Conservation (phyloP, 2,113 vertebrate genomes). For the Pavo muticus region DNA sequence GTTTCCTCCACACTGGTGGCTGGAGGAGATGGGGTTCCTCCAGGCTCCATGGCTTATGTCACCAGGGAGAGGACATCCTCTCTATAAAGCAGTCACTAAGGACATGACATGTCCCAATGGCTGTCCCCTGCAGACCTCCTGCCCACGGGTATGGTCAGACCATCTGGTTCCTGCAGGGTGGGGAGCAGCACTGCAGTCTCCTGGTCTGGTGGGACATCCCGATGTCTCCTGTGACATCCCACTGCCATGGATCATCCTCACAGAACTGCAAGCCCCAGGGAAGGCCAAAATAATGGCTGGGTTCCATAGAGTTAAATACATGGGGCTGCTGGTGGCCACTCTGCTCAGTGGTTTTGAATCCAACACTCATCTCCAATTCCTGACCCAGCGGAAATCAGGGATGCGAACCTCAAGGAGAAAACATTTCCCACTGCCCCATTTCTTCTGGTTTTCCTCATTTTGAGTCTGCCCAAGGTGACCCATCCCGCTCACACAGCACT, state of each 20-base stretch:
- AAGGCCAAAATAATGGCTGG: not conserved
- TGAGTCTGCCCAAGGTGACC: not conserved
- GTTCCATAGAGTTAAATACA: rapidly evolving
- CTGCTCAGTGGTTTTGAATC: not conserved
- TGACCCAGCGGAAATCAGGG: rapidly evolving
- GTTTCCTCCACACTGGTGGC: not conserved
- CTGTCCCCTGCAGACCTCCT: not conserved
- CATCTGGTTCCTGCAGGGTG: rapidly evolving
- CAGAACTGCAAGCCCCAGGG: not conserved
- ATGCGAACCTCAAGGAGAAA: not conserved
- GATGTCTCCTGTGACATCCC: not conserved
- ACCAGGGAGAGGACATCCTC: not conserved
- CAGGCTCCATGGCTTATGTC: not conserved
- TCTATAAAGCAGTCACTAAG: not conserved
- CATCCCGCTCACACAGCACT: not conserved
- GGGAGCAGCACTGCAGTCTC: not conserved
- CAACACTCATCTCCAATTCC: not conserved
- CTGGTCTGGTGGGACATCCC: too few relatives aligned
- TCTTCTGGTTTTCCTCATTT: not conserved
- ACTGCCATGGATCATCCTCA: not conserved
- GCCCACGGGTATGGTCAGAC: not conserved
- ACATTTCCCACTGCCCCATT: not conserved
- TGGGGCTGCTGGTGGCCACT: not conserved
- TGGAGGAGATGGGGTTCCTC: not conserved
- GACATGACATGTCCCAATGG: not conserved